Evolutionary conservation across 92 coral and sea anemone genomes (phyloP).

Genomic region (Meandrina meandrites): DNA sequence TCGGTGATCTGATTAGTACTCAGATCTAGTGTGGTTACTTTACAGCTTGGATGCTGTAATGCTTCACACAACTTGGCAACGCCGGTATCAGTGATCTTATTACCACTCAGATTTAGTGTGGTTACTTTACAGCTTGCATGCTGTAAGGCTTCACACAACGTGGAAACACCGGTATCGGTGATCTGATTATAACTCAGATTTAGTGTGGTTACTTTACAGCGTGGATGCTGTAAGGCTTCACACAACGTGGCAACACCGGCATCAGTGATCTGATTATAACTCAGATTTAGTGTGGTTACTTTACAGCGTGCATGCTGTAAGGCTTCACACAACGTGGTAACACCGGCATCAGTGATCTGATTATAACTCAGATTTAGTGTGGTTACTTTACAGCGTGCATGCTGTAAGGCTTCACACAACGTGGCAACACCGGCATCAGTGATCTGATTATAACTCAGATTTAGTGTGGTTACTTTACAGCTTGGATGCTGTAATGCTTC

Average conservation of each 20-base stretch:
- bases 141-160: neutral
- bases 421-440: neutral
- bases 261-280: neutral
- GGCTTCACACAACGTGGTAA: neutral
- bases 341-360: neutral
- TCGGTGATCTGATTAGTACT: neutral
- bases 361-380: neutral
- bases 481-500: neutral
- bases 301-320: neutral
- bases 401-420: neutral
- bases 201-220: conserved; percentile 8
- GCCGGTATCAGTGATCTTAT: neutral
- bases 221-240: neutral
- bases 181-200: neutral
- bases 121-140: neutral
- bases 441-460: neutral
- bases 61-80: neutral
- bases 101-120: neutral
- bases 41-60: neutral
- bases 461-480: neutral
- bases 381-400: neutral
- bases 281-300: neutral
- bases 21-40: neutral
- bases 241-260: conserved; percentile 7
- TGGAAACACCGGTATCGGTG: neutral